Evolutionary conservation across 2,113 vertebrate genomes (phyloP).

Genomic region (Hyaena hyaena): DNA sequence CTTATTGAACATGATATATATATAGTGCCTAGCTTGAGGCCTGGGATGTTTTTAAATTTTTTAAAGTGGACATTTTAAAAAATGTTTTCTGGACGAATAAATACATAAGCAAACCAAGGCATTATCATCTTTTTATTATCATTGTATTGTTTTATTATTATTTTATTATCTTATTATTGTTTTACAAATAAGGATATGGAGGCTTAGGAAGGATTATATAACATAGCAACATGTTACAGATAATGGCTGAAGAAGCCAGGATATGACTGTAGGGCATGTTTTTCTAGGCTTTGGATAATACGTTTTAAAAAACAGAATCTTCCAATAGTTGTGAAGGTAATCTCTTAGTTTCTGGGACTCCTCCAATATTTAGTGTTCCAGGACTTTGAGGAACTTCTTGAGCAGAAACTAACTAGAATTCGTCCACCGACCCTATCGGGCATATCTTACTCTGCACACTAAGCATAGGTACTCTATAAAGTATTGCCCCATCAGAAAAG

Average conservation of each 20-base stretch:
- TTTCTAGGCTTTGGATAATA: conserved; percentile 2
- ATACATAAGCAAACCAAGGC: neutral
- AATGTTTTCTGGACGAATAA: neutral
- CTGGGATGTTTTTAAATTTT: neutral
- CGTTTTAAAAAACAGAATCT: neutral
- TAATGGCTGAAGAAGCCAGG: neutral
- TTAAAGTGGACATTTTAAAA: neutral
- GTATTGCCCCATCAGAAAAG: neutral
- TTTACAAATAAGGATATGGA: conserved; percentile 29
- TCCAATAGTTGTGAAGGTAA: neutral
- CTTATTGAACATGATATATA: neutral
- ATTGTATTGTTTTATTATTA: neutral
- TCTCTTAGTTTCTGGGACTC: neutral
- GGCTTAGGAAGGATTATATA: neutral
- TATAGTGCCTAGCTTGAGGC: neutral
- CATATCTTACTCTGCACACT: neutral
- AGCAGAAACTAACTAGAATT: neutral
- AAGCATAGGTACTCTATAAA: neutral
- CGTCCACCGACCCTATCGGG: neutral
- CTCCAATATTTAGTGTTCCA: neutral
- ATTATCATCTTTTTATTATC: neutral
- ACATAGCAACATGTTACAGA: neutral
- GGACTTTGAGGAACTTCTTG: neutral
- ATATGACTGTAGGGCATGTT: neutral
- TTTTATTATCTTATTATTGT: neutral